Base-by-base conservation (phyloP, 1,140 invertebrate species). In the Ceratosolen solmsi region DNA sequence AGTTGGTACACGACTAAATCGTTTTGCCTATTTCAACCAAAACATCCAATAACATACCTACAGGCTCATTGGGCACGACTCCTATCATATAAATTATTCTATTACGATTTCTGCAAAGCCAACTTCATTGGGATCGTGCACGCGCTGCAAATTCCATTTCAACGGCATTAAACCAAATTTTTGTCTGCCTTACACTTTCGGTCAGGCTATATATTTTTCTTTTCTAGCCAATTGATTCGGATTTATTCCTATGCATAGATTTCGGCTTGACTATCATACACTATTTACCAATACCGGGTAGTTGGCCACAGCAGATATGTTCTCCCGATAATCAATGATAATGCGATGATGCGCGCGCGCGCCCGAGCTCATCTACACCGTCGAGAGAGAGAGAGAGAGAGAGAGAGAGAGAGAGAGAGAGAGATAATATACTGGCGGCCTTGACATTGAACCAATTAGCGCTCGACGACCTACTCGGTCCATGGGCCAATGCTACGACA, bases 371-470 rank as follows among this genome's bases (percentile, higher is more conserved):
- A 72, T 41, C 36, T 0, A 46, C 20, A 22, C 5, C 8, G 58
- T 63, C 27, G n/a, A 7, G 58, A 25, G 58, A 22, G 20, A 3
- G n/a, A 4, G n/a, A 58, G 11, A 41, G 2, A 58, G 17, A 74
- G 49, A 58, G 27, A 63, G 60, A 63, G 60, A 63, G 60, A 30
- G 1, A 1, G 60, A 25, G 30, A 4, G 33, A 11, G 17, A 2
- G 33, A 30, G 7, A 1, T 41, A 7, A n/a, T 22, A 15, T 11
- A 33, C 49, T 38, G 87, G 90, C 89, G 89, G 89, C 91, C 90
- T 91, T 92, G 91, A 91, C 90, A 91, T 86, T 91, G 90, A 86
- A 90, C 88, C 90, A 91, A 92, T 92, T 91, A 92, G 87, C 90
- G 87, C 88, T 83, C 87, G 86, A 87, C 85, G 88, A 90, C 87